Conservation (phyloP, 1,140 invertebrate genomes). For the Drosophila bocki region DNA sequence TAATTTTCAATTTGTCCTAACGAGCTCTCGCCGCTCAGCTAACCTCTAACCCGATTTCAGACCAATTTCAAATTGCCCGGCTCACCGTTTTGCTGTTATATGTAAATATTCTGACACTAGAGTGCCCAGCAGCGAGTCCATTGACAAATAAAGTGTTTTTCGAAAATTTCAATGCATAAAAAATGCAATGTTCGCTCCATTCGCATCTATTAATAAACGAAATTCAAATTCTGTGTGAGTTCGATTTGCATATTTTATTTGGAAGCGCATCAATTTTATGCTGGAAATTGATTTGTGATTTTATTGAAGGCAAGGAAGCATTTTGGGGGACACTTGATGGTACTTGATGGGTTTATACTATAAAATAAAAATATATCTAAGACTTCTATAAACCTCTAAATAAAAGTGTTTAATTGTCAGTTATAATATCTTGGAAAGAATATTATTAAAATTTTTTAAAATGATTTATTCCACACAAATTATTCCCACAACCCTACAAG, state of each 20-base stretch:
- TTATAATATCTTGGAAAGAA: too few relatives aligned
- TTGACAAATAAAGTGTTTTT: constrained; percentile 67
- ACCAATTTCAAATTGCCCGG: constrained; percentile 36
- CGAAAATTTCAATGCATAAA: constrained; percentile 49
- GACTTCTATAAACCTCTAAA: too few relatives aligned
- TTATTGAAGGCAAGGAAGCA: background rate
- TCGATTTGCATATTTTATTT: constrained; percentile 75
- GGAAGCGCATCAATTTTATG: constrained; percentile 16
- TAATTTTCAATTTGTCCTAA: constrained; percentile 68
- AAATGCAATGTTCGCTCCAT: constrained; percentile 47
- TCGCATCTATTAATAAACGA: constrained; percentile 73
- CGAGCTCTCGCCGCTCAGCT: constrained; percentile 22
- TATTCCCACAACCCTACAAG: background rate
- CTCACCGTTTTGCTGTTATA: constrained; percentile 40
- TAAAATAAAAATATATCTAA: too few relatives aligned
- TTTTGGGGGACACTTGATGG: background rate
- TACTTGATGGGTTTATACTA: background rate
- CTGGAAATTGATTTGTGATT: constrained; percentile 17
- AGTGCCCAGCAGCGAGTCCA: constrained; percentile 18
- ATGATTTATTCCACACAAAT: too few relatives aligned
- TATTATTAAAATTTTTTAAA: too few relatives aligned
- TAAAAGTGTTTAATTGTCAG: too few relatives aligned
- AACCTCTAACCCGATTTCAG: constrained; percentile 9
- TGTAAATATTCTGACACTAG: constrained; percentile 44
- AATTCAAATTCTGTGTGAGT: constrained; percentile 61